Evolutionary conservation across 2,797 vertebrate genomes (phyloP).

Genomic region (Lepidocolaptes lacrymiger): DNA sequence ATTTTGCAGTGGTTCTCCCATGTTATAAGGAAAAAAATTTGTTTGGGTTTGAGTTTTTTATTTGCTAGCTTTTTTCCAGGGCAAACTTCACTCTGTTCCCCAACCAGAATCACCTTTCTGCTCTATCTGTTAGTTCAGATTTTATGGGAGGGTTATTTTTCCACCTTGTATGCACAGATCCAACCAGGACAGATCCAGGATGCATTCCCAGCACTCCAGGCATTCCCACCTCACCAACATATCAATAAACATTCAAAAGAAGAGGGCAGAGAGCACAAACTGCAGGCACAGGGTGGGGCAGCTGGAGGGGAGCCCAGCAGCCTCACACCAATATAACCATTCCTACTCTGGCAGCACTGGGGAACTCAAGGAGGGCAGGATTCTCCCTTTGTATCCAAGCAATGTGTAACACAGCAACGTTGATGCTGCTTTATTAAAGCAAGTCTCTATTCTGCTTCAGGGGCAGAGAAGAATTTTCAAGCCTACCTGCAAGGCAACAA

Average conservation of each 20-base stretch:
- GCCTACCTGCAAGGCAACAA: slow-evolving; percentile 32
- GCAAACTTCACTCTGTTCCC: background rate
- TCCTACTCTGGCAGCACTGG: background rate
- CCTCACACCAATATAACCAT: background rate
- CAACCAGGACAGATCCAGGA: background rate
- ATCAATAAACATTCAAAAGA: background rate
- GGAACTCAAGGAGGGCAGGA: background rate
- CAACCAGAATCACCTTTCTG: background rate
- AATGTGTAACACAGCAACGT: background rate
- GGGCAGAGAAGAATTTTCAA: slow-evolving; percentile 21
- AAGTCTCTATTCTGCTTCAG: background rate
- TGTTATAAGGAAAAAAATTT: background rate
- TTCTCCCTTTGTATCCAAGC: background rate
- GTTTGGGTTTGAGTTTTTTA: background rate
- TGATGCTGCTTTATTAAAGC: slow-evolving; percentile 20
- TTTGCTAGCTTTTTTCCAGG: background rate
- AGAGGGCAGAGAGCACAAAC: background rate
- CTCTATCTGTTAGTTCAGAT: background rate
- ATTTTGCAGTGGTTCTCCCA: background rate
- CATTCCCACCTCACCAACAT: fast-evolving
- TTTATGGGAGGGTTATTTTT: background rate
- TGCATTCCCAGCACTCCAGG: background rate
- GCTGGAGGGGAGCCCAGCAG: background rate
- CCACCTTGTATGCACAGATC: background rate
- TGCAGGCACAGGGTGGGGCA: background rate